A percentile compares a stretch with the other conserved stretches of the same genome.
Evolutionary conservation across 2,888 invertebrate species (phyloP).

Genomic region (Digitonthophagus gazella): DNA sequence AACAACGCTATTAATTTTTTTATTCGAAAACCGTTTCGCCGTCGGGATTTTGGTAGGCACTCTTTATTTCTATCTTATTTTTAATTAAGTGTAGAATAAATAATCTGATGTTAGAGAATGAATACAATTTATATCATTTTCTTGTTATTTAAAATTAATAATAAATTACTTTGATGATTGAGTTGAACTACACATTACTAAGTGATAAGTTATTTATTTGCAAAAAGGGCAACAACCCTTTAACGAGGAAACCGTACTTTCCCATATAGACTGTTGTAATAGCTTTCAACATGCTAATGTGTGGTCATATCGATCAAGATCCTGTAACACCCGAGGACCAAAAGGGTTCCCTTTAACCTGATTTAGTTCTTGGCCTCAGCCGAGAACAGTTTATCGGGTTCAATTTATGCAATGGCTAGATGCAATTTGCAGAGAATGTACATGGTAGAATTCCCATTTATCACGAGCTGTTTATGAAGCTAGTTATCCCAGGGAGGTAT

Average conservation of each 20-base stretch:
- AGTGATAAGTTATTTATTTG: no score
- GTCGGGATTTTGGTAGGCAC: no score
- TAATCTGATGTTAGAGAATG: no score
- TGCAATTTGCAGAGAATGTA: conserved; percentile 53
- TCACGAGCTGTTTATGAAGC: conserved; percentile 50
- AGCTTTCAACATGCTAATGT: background rate
- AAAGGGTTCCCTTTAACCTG: conserved; percentile 14
- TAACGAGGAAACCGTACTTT: background rate
- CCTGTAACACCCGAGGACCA: background rate
- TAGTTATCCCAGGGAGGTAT: conserved; percentile 46
- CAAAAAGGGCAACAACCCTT: no score
- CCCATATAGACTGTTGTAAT: background rate
- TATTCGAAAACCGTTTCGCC: no score
- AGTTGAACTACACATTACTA: no score
- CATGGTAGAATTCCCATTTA: conserved; percentile 51
- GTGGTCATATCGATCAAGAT: background rate
- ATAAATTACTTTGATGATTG: no score
- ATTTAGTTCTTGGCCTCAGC: conserved; percentile 26
- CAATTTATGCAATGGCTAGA: conserved; percentile 51
- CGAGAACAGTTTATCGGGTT: conserved; percentile 45
- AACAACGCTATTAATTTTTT: no score
- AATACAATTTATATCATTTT: no score
- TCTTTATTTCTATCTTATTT: no score
- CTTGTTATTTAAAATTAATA: no score
- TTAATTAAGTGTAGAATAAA: no score